Percentiles rank a stretch among this genome's conserved stretches.
Conservation (phyloP, 2,888 invertebrate genomes). For the Nesidiocoris tenuis region DNA sequence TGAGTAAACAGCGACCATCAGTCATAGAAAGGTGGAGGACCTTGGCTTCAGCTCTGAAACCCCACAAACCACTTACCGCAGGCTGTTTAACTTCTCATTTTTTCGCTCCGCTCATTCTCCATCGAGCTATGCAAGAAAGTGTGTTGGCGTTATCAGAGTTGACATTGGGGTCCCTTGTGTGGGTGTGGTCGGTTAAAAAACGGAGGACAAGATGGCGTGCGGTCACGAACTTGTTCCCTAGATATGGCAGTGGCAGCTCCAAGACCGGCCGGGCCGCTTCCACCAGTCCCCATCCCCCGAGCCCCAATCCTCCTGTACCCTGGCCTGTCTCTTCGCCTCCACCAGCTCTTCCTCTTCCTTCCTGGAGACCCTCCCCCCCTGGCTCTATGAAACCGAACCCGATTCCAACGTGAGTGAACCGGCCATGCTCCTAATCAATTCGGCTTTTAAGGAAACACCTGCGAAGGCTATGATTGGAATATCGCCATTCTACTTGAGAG, state of each 20-base stretch:
- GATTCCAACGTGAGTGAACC: too few species aligned
- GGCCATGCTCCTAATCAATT: too few species aligned
- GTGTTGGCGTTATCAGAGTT: constrained; percentile 39
- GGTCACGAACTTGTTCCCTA: constrained; percentile 43
- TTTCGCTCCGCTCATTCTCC: neutral
- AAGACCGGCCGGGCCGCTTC: neutral
- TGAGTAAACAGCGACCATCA: too few species aligned
- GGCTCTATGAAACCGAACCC: too few species aligned
- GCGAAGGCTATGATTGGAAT: too few species aligned
- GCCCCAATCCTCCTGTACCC: neutral
- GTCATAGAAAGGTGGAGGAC: neutral
- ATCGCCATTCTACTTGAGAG: too few species aligned
- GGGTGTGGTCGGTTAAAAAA: constrained; percentile 40
- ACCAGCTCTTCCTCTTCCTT: neutral
- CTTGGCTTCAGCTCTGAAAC: neutral
- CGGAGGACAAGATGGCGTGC: constrained; percentile 44
- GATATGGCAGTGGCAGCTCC: constrained; percentile 33
- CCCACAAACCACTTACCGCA: neutral
- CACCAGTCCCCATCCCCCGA: neutral
- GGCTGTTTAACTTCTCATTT: neutral
- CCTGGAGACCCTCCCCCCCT: too few species aligned
- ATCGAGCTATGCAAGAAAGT: neutral
- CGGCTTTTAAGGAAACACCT: too few species aligned
- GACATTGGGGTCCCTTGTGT: constrained; percentile 42
- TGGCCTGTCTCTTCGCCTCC: neutral